Percentiles rank a stretch among this genome's conserved stretches.
Conservation (phyloP, 35 echinoderm and acorn worm genomes). For the Patiria miniata region DNA sequence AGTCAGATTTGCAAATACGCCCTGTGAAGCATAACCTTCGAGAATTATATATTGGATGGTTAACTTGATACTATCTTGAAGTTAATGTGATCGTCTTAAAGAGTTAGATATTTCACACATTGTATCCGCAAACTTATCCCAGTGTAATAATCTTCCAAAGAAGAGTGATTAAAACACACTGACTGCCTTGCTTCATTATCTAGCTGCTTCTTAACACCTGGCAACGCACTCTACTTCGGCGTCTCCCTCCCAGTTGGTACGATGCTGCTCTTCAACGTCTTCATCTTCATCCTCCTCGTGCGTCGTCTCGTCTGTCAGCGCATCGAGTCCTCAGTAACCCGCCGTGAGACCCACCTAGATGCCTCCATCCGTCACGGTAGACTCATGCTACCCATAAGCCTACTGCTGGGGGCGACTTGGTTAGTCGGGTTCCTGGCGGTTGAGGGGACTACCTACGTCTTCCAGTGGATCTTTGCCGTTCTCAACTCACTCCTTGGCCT, state of each 20-base stretch:
- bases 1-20: too few species aligned
- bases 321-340: neutral
- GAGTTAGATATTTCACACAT: too few species aligned
- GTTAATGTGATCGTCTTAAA: too few species aligned
- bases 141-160: too few species aligned
- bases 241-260: slow-evolving; percentile 14
- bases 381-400: neutral
- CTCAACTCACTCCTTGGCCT: too few species aligned
- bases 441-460: neutral
- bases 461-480: too few species aligned
- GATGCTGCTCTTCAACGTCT: slow-evolving; percentile 13
- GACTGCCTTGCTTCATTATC: too few species aligned
- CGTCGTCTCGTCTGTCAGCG: neutral
- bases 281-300: slow-evolving; percentile 11
- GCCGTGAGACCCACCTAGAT: neutral
- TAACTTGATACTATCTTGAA: too few species aligned
- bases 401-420: neutral
- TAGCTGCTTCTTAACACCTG: slow-evolving; percentile 30
- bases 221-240: slow-evolving; percentile 27
- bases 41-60: too few species aligned
- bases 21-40: too few species aligned
- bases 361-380: neutral
- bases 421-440: neutral
- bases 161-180: too few species aligned
- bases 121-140: too few species aligned